Conservation (phyloP, 2,113 vertebrate species). For the Nycticebus coucang region DNA sequence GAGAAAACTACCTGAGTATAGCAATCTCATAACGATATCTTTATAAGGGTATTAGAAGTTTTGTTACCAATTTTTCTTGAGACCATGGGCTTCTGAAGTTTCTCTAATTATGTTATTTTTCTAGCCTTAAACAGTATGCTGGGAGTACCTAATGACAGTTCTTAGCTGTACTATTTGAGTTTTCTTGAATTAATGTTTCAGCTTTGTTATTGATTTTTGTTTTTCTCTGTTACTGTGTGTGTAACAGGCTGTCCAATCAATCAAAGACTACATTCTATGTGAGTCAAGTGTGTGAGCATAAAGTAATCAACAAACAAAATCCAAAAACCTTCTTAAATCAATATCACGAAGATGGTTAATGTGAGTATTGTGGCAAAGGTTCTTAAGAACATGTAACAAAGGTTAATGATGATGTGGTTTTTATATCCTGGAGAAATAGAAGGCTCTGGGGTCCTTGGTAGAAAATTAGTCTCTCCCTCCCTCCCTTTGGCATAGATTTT, state of each 20-base stretch:
- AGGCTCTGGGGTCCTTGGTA: neutral
- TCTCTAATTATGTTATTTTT: slow-evolving; percentile 11
- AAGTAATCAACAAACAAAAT: slow-evolving; percentile 6
- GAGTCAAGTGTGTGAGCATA: neutral
- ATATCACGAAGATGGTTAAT: neutral
- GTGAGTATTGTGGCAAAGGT: neutral
- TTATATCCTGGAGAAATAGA: neutral
- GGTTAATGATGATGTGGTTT: neutral
- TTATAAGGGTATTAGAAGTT: neutral
- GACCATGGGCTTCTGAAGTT: neutral
- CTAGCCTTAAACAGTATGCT: neutral
- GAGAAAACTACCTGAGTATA: neutral
- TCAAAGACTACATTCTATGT: neutral
- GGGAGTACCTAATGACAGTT: neutral
- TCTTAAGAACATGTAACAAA: slow-evolving; percentile 16
- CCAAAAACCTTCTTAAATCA: neutral
- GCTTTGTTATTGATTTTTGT: neutral
- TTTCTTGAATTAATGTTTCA: neutral
- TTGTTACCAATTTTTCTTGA: neutral
- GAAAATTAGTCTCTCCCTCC: neutral
- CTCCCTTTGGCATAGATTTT: slow-evolving; percentile 15
- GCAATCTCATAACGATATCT: neutral
- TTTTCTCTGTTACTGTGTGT: neutral
- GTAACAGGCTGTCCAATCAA: neutral
- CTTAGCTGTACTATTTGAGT: neutral